These are phyloP conservation scores for Oreochromis niloticus DNA, from an alignment of 2,113 vertebrate species.

Conservation along the genomic window DNA sequence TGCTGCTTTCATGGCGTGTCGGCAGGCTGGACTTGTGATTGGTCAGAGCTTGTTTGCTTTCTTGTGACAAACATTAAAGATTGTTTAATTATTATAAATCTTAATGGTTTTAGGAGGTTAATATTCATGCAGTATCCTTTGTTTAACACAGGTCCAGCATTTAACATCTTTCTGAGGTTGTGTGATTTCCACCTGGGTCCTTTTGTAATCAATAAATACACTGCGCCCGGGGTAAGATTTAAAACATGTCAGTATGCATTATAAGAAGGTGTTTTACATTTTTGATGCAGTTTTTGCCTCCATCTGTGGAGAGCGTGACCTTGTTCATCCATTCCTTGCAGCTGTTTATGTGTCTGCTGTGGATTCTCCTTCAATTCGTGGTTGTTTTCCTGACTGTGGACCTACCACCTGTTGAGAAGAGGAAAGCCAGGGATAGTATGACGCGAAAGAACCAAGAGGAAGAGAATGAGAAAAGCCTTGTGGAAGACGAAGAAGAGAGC, in stretches of 20 bases:
- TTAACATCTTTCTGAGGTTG: slow-evolving; percentile 79
- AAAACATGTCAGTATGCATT: neutral
- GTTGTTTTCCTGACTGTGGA: slow-evolving; percentile 77
- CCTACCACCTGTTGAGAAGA: slow-evolving; percentile 41
- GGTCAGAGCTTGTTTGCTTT: slow-evolving; percentile 56
- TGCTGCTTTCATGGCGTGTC: slow-evolving; percentile 78
- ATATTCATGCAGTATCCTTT: neutral
- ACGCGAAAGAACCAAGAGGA: neutral
- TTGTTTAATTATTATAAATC: neutral
- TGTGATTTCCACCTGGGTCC: slow-evolving; percentile 77
- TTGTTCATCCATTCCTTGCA: slow-evolving; percentile 16
- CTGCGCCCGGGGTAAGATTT: slow-evolving; percentile 77
- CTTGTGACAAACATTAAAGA: neutral
- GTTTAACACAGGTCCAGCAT: slow-evolving; percentile 72
- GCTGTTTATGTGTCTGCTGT: slow-evolving; percentile 81
- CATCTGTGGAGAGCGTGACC: neutral
- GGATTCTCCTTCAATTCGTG: slow-evolving; percentile 74
- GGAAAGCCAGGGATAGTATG: neutral
- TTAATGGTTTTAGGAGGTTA: neutral
- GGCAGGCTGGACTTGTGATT: slow-evolving; percentile 79
- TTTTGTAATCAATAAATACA: slow-evolving; percentile 78
- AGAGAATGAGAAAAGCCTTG: neutral
- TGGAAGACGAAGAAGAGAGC: slow-evolving; percentile 19
- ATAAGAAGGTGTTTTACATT: neutral
- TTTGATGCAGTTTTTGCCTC: neutral